Conservation (phyloP, 2,888 invertebrate species). For the Ophion obscuratus region DNA sequence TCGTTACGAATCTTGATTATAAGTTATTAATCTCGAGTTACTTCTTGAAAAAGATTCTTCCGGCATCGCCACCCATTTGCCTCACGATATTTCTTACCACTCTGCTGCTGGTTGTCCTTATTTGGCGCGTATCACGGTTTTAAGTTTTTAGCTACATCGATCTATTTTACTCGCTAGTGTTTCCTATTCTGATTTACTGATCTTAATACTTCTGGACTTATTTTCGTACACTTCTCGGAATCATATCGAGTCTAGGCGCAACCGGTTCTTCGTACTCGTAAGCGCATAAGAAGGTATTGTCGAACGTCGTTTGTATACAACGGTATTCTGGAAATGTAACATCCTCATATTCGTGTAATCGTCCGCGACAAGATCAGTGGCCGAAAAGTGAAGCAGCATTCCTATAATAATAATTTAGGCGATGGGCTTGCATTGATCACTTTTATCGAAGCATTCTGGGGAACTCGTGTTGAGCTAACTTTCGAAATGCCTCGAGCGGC, state of each 20-base stretch:
- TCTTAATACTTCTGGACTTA: not conserved
- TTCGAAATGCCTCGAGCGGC: slow-evolving; percentile 59
- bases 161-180: not conserved
- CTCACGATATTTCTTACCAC: not conserved
- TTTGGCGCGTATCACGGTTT: not conserved
- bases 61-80: not conserved
- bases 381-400: not conserved
- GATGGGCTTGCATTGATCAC: not conserved
- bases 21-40: not conserved
- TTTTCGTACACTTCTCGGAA: not conserved
- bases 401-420: not conserved
- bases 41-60: not conserved
- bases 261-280: not conserved
- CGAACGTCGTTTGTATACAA: not conserved
- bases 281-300: slow-evolving; percentile 9
- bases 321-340: not conserved
- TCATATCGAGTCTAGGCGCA: not conserved
- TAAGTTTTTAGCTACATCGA: not conserved
- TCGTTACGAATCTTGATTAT: slow-evolving; percentile 9
- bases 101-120: not conserved
- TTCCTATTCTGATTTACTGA: not conserved
- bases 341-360: slow-evolving; percentile 2
- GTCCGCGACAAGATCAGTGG: not conserved
- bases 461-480: not conserved
- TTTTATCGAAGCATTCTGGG: not conserved